Evolutionary conservation across 2,797 vertebrate species (phyloP).

Genomic region (Peromyscus melanophrys): DNA sequence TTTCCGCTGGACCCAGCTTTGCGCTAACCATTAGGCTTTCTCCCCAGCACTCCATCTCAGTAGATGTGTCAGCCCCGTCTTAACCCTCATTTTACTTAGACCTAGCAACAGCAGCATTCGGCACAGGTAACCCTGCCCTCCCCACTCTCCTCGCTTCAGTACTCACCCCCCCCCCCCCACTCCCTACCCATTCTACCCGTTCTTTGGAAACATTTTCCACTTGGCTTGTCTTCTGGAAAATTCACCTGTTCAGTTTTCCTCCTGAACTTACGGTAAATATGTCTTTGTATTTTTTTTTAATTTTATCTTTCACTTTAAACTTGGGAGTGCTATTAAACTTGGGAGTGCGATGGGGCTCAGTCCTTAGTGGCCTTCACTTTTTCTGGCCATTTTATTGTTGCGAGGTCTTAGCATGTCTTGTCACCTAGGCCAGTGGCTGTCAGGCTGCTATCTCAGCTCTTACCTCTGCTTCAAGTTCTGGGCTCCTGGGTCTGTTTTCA

Average conservation of each 20-base stretch:
- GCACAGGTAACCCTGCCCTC: neutral
- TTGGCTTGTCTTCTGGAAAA: neutral
- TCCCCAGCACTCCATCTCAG: neutral
- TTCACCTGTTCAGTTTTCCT: neutral
- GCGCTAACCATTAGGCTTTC: neutral
- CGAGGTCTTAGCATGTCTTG: neutral
- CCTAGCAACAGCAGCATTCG: neutral
- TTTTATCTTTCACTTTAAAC: slow-evolving; percentile 6
- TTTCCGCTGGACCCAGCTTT: neutral
- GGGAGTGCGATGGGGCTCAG: neutral
- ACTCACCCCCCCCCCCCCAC: accelerated
- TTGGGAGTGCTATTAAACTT: neutral
- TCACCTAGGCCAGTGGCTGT: neutral
- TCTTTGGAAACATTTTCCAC: neutral
- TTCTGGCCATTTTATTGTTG: neutral
- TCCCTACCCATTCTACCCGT: too few species aligned
- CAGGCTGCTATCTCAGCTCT: neutral
- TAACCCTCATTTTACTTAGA: neutral
- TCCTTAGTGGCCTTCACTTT: neutral
- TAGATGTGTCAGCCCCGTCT: neutral
- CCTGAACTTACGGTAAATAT: neutral
- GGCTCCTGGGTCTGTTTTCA: neutral
- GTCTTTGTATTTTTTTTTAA: neutral
- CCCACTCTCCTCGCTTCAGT: neutral
- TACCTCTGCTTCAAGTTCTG: neutral